phyloP scores from a whole-genome alignment of 2,888 invertebrate species.

The Catocala sponsa region DNA sequence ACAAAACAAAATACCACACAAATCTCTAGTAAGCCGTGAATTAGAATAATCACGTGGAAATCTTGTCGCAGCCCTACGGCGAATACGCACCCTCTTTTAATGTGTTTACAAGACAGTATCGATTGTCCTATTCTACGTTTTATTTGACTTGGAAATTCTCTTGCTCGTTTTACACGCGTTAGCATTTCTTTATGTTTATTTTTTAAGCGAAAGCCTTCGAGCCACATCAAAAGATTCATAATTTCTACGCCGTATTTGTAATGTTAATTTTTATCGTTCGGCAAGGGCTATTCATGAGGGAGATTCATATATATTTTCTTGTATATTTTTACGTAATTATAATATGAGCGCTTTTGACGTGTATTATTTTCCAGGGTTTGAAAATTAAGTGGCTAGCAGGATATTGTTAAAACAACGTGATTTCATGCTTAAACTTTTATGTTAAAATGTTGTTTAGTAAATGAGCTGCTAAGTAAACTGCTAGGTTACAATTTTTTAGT shows the following conservation, averaged over 20 bases:
- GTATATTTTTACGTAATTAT: constrained; percentile 7
- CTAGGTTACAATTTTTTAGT: no score
- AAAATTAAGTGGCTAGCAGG: neutral
- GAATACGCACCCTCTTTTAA: constrained; percentile 73
- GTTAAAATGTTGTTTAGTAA: no score
- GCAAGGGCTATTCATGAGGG: constrained; percentile 10
- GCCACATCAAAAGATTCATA: constrained; percentile 52
- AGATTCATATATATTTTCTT: constrained; percentile 4
- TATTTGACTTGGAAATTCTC: constrained; percentile 86
- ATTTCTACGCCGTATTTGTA: constrained; percentile 36
- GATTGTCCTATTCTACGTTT: constrained; percentile 84
- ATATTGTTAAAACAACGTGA: neutral
- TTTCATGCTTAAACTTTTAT: no score
- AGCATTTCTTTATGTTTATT: constrained; percentile 65
- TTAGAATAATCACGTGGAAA: constrained; percentile 44
- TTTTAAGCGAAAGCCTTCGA: constrained; percentile 40
- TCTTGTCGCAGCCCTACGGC: constrained; percentile 38
- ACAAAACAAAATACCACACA: constrained; percentile 10
- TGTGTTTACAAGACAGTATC: constrained; percentile 87
- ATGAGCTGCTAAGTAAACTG: no score
- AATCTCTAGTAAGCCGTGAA: constrained; percentile 40
- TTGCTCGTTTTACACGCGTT: constrained; percentile 68
- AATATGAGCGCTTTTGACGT: neutral
- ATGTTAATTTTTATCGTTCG: constrained; percentile 49
- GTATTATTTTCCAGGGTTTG: neutral